Conservation (phyloP, 1,140 invertebrate species). For the Mya arenaria region DNA sequence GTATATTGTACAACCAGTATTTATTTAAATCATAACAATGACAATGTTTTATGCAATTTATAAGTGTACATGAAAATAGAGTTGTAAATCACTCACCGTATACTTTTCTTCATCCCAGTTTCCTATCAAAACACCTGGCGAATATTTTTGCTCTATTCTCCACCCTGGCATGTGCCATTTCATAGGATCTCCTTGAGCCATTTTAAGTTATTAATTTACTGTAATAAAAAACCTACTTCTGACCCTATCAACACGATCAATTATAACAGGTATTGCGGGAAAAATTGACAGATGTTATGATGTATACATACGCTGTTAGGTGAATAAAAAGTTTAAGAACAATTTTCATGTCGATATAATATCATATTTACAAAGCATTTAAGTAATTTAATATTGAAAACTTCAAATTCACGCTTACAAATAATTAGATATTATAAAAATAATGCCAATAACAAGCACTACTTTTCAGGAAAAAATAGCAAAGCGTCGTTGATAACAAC, state of each 20-base stretch:
- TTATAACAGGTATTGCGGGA: conserved; percentile 49
- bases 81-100: conserved; percentile 63
- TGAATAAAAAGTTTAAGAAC: too few relatives aligned
- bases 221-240: background rate
- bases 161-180: conserved; percentile 77
- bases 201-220: conserved; percentile 30
- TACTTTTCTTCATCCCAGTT: conserved; percentile 77
- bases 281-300: conserved; percentile 51
- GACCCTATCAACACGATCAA: background rate
- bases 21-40: too few relatives aligned
- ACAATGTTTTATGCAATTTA: too few relatives aligned
- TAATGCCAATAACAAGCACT: too few relatives aligned
- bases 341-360: too few relatives aligned
- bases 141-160: conserved; percentile 76
- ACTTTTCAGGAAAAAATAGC: too few relatives aligned
- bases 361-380: too few relatives aligned
- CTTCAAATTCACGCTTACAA: too few relatives aligned
- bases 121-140: conserved; percentile 76
- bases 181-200: conserved; percentile 67
- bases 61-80: too few relatives aligned
- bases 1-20: too few relatives aligned
- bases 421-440: too few relatives aligned
- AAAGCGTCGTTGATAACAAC: conserved; percentile 47
- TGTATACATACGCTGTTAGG: conserved; percentile 19
- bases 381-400: too few relatives aligned